Evolutionary conservation across 1,140 invertebrate genomes (phyloP).

Genomic region (Brachionus manjavacas): DNA sequence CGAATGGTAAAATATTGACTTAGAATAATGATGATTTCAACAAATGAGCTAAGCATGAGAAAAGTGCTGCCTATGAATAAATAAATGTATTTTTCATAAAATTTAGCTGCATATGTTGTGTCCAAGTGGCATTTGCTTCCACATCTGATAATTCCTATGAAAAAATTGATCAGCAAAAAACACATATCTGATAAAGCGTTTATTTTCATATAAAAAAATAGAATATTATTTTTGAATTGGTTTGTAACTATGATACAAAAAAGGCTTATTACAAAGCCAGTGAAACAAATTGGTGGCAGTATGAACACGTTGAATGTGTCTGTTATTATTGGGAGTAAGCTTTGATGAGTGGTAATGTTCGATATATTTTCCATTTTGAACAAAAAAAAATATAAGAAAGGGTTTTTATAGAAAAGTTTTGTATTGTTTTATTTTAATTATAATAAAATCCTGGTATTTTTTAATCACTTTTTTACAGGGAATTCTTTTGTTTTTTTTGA

Average conservation of each 20-base stretch:
- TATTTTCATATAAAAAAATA: not conserved
- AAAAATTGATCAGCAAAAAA: not conserved
- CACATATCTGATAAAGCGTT: not conserved
- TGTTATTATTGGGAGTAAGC: not conserved
- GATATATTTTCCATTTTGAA: not conserved
- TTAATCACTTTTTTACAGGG: too few species aligned
- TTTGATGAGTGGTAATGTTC: not conserved
- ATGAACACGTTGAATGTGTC: conserved; percentile 25
- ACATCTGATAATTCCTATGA: conserved; percentile 3
- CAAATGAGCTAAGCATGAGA: not conserved
- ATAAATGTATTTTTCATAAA: conserved; percentile 39
- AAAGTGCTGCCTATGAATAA: conserved; percentile 10
- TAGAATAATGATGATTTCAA: not conserved
- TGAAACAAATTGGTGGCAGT: not conserved
- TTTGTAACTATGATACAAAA: not conserved
- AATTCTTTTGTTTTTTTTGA: too few species aligned
- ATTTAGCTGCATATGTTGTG: conserved; percentile 5
- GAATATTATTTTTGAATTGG: not conserved
- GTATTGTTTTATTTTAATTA: too few species aligned
- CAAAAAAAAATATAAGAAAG: too few species aligned
- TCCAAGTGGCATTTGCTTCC: not conserved
- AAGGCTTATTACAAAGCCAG: not conserved
- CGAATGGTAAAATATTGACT: not conserved
- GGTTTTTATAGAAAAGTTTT: too few species aligned
- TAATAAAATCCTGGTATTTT: too few species aligned